Evolutionary conservation across 2,797 vertebrate species (phyloP).

Genomic region (Avahi laniger): DNA sequence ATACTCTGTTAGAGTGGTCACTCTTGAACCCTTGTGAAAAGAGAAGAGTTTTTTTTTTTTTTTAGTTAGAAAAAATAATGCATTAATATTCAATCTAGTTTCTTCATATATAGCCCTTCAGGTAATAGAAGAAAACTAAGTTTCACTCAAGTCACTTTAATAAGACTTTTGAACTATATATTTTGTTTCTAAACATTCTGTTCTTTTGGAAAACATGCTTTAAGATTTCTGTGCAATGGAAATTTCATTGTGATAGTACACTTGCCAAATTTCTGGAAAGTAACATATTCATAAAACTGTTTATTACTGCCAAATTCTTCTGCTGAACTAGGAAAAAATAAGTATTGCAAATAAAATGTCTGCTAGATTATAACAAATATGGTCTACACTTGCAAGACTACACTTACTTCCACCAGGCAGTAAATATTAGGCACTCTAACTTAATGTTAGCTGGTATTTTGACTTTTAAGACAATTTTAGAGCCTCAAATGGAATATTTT

Average conservation of each 20-base stretch:
- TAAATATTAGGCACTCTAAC: neutral
- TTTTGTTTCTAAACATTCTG: slow-evolving; percentile 22
- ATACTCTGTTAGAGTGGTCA: neutral
- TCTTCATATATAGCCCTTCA: neutral
- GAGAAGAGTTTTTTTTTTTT: neutral
- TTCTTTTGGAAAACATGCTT: slow-evolving; percentile 33
- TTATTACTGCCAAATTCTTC: slow-evolving; percentile 30
- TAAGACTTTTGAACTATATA: neutral
- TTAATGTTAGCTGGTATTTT: neutral
- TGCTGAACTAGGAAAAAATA: neutral
- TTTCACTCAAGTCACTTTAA: neutral
- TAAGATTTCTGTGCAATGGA: slow-evolving; percentile 34
- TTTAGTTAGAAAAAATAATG: slow-evolving; percentile 3
- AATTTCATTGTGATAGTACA: slow-evolving; percentile 28
- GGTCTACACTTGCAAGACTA: neutral
- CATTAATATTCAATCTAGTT: neutral
- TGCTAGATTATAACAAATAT: neutral
- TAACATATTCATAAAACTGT: slow-evolving; percentile 4
- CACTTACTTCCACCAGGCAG: neutral
- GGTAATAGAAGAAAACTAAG: neutral
- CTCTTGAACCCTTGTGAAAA: neutral
- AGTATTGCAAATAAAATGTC: neutral
- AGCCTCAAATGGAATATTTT: neutral
- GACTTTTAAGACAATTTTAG: neutral
- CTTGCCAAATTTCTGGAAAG: slow-evolving; percentile 58